Evolutionary conservation across 2,113 vertebrate genomes (phyloP).

Genomic region (Ibidorhyncha struthersii): DNA sequence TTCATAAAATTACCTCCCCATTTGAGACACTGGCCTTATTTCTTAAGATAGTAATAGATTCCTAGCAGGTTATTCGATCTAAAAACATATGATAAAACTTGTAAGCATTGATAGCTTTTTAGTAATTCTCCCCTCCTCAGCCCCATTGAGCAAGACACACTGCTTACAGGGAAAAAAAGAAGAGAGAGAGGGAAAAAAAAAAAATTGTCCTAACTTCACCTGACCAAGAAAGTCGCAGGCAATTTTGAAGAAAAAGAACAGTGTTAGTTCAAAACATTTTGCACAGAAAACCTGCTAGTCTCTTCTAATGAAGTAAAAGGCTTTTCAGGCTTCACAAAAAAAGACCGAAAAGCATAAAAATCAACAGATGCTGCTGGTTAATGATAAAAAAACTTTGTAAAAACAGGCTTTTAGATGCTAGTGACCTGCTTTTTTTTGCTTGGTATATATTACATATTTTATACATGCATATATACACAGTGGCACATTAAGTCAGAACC

Average conservation of each 20-base stretch:
- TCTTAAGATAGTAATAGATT: not conserved
- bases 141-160: accelerated
- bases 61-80: not conserved
- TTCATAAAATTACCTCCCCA: not conserved
- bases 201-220: not conserved
- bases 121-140: not conserved
- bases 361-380: not conserved
- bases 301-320: not conserved
- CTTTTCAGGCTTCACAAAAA: not conserved
- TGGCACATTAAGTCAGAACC: not conserved
- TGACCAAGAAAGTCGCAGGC: not conserved
- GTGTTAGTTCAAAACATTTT: not conserved
- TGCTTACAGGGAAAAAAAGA: not conserved
- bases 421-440: not conserved
- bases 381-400: not conserved
- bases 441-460: not conserved
- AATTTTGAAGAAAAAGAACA: not conserved
- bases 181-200: too few relatives aligned
- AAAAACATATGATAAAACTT: not conserved
- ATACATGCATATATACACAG: not conserved
- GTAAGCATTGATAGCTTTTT: not conserved
- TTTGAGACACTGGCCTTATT: not conserved
- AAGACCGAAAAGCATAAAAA: not conserved
- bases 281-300: not conserved
- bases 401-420: not conserved